Conservation (phyloP, 2,888 invertebrate species). For the Drosophila anomalipes region DNA sequence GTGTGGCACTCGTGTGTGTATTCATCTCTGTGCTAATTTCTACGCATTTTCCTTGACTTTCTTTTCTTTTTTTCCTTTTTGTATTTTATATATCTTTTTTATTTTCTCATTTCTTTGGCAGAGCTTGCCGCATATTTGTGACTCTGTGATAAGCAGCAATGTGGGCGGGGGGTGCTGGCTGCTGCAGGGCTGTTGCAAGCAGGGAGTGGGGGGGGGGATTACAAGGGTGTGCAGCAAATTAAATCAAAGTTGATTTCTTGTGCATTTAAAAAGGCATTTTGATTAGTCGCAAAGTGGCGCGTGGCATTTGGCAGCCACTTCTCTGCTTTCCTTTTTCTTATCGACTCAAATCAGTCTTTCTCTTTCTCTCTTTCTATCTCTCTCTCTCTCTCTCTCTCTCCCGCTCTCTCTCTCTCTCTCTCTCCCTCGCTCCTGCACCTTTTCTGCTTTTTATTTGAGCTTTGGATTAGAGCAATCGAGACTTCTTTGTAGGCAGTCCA, state of each 20-base stretch:
- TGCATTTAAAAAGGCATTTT: slow-evolving; percentile 79
- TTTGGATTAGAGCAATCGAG: slow-evolving; percentile 35
- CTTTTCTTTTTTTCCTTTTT: background rate
- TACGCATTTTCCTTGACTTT: slow-evolving; percentile 66
- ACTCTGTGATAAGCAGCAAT: slow-evolving; percentile 50
- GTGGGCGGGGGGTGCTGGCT: background rate
- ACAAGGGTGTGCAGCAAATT: slow-evolving; percentile 26
- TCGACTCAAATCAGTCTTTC: background rate
- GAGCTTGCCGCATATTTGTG: slow-evolving; percentile 59
- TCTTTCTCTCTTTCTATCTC: background rate
- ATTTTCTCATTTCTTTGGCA: slow-evolving; percentile 18
- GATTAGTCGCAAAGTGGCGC: slow-evolving; percentile 73
- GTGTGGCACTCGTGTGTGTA: slow-evolving; percentile 66
- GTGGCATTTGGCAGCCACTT: slow-evolving; percentile 64
- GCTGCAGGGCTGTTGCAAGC: background rate
- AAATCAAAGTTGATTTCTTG: slow-evolving; percentile 73
- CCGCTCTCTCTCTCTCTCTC: background rate
- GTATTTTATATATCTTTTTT: background rate
- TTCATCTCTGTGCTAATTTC: slow-evolving; percentile 80
- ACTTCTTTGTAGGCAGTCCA: background rate
- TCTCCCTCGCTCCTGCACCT: background rate
- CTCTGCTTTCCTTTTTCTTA: background rate
- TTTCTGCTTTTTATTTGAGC: slow-evolving; percentile 38
- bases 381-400: background rate
- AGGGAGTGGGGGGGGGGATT: background rate